phyloP scores from a whole-genome alignment of 2,888 invertebrate species.

The Limenitis camilla region DNA sequence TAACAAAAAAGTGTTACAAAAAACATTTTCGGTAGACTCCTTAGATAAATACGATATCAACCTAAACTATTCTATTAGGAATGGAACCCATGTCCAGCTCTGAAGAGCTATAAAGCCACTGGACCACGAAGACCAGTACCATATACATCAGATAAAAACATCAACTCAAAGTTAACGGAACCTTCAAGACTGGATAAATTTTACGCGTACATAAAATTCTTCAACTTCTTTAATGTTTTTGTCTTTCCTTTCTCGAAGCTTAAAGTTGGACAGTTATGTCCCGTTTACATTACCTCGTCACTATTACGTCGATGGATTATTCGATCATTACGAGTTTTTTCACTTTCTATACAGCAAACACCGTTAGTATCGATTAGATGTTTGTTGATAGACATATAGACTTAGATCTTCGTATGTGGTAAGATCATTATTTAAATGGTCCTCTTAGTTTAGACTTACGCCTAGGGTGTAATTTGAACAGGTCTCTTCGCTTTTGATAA shows the following conservation, averaged over 20 bases:
- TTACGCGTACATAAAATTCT: constrained; percentile 12
- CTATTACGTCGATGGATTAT: constrained; percentile 13
- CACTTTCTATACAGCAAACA: constrained; percentile 7
- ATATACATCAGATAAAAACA: constrained; percentile 5
- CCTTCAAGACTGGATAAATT: neutral
- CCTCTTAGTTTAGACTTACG: too few species aligned
- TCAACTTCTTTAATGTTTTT: constrained; percentile 2
- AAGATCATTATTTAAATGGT: too few species aligned
- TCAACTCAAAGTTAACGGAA: constrained; percentile 7
- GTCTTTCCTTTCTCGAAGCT: neutral
- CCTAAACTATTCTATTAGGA: too few species aligned
- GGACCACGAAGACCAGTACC: too few species aligned
- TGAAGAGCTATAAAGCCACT: neutral
- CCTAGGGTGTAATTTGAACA: too few species aligned
- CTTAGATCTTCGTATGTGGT: too few species aligned
- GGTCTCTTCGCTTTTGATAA: too few species aligned
- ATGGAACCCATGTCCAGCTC: too few species aligned
- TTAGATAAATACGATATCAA: too few species aligned
- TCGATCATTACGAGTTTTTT: constrained; percentile 17
- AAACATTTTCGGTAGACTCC: too few species aligned
- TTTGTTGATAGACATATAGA: neutral
- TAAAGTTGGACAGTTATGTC: constrained; percentile 14
- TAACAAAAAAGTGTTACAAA: too few species aligned
- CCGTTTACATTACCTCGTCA: constrained; percentile 17
- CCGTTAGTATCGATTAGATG: neutral